These are phyloP conservation scores for Cheilosia soror DNA, from an alignment of 2,888 invertebrate species.

Conservation along the genomic window DNA sequence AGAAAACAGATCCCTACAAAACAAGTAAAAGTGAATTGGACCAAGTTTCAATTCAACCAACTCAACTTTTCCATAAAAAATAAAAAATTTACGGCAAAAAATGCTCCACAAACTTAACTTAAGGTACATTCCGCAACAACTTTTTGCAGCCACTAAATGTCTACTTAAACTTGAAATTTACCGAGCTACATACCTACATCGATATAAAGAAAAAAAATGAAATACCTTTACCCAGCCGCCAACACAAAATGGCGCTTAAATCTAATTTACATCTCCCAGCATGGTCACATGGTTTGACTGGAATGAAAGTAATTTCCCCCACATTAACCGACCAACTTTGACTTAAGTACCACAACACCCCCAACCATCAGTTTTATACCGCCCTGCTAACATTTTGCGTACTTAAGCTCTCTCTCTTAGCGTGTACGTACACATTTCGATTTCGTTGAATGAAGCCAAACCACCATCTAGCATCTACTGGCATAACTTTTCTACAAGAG, in stretches of 20 bases:
- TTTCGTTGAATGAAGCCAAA: constrained; percentile 19
- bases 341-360: constrained; percentile 31
- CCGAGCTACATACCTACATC: constrained; percentile 35
- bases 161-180: constrained; percentile 52
- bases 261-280: constrained; percentile 72
- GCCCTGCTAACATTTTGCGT: constrained; percentile 5
- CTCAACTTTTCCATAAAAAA: not conserved
- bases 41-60: not conserved
- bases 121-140: constrained; percentile 42
- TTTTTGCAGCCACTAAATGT: constrained; percentile 9
- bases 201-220: constrained; percentile 19
- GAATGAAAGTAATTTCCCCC: constrained; percentile 48
- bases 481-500: constrained; percentile 5
- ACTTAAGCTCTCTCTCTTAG: constrained; percentile 10
- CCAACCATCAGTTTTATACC: not conserved
- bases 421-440: constrained; percentile 16
- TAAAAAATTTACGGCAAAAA: not conserved
- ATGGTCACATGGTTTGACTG: constrained; percentile 56
- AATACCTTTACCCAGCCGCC: constrained; percentile 34
- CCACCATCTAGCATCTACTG: not conserved
- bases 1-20: too few species aligned
- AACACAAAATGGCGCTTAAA: constrained; percentile 72
- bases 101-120: constrained; percentile 29
- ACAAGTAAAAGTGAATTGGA: not conserved
- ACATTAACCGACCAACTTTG: constrained; percentile 58